Percentiles rank a stretch among this genome's conserved stretches.
phyloP scores from a whole-genome alignment of 2,113 vertebrate species.

The Phaethornis superciliosus region DNA sequence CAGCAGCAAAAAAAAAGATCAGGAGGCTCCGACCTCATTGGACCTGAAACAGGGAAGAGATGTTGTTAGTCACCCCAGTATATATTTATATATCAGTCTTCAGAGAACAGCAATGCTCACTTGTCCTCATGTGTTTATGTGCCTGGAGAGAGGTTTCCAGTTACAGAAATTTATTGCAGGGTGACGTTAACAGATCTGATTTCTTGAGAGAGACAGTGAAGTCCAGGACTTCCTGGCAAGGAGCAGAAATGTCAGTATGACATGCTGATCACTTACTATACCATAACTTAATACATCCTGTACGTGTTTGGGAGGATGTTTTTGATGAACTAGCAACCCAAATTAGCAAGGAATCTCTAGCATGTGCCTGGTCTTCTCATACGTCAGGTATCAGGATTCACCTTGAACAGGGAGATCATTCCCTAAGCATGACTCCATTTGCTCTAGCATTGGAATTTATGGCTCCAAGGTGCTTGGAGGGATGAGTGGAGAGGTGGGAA shows the following conservation, averaged over 20 bases:
- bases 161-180: constrained; percentile 62
- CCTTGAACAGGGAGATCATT: constrained; percentile 60
- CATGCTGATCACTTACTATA: constrained; percentile 62
- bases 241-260: constrained; percentile 72
- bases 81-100: constrained; percentile 51
- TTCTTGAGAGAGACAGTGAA: constrained; percentile 71
- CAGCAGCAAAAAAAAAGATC: not conserved
- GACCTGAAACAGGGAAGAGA: not conserved
- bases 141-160: constrained; percentile 57
- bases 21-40: not conserved
- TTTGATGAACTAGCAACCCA: constrained; percentile 83
- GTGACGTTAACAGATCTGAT: constrained; percentile 58
- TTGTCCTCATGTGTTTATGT: constrained; percentile 27
- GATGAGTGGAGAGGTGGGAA: constrained; percentile 14
- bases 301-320: constrained; percentile 81
- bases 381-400: constrained; percentile 72
- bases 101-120: constrained; percentile 50
- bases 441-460: constrained; percentile 23
- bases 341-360: constrained; percentile 84
- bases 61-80: not conserved
- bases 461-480: constrained; percentile 7
- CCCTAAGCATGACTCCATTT: constrained; percentile 50
- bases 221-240: constrained; percentile 62
- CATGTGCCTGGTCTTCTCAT: constrained; percentile 76
- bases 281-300: constrained; percentile 76